Evolutionary conservation across 92 coral and sea anemone species (phyloP), one percentile per base, ranked within the genome.

Genomic region (Chrysogorgia sp.): DNA sequence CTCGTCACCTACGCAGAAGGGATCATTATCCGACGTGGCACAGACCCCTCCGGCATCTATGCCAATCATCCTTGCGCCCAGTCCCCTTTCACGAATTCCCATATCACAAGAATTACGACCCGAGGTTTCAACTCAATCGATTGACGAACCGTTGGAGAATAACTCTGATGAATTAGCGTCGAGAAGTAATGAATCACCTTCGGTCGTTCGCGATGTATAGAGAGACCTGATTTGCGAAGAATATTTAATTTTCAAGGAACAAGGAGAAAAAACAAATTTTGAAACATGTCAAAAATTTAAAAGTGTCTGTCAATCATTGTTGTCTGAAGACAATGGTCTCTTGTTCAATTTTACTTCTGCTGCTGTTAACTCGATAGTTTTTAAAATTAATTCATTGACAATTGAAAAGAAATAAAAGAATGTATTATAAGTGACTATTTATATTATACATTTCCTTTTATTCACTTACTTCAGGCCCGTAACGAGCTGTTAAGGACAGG

Each of bases 21-120:
- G 99, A 65, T 91, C 99, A 23, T 64, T 96, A 60, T 93, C 99
- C 14, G 97, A 96, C 86, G 90, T 92, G 76, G 92, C 92, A 24
- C 89, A 93, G 15, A 72, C 79, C 50, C 79, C 79, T 53, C 96
- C 99, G 71, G 87, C 91, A 61, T 91, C 99, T 15, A 96, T 96
- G 34, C 99, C 99, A 7, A 96, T 96, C 77, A 96, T 96, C 33
- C 90, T 96, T 1, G 97, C 99, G 15, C 99, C 99, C 63, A 96
- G 99, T 83, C 99, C 99, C 13, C 79, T 72, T 55, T 72, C 79
- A 34, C 58, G 79, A 20, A 58, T 28, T 23, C 79, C 79, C 29
- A 32, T 72, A 17, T 13, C 50, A 10, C 64, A 72, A 22, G 79
- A 53, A 21, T 13, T 45, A 10, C 6, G 23, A 31, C 33, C 55